A percentile compares a stretch with the other conserved stretches of the same genome.
These are phyloP conservation scores for Drosophila kanekoi DNA, from an alignment of 2,888 invertebrate genomes.

Conservation along the genomic window DNA sequence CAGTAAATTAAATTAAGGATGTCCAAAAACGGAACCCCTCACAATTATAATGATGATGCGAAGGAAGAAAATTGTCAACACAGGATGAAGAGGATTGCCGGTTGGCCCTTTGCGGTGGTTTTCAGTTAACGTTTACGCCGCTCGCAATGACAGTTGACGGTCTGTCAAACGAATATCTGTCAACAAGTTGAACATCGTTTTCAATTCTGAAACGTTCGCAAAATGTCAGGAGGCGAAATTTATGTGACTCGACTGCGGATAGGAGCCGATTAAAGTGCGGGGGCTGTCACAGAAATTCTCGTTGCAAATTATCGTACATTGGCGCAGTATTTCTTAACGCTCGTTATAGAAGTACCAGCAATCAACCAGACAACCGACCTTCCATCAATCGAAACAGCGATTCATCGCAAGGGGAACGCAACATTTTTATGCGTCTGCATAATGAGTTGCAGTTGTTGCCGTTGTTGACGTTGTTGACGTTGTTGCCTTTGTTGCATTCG, in stretches of 20 bases:
- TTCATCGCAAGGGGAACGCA: conserved; percentile 31
- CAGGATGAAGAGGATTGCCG: conserved; percentile 18
- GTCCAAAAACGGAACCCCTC: conserved; percentile 23
- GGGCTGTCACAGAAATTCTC: conserved; percentile 49
- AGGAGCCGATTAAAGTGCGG: conserved; percentile 44
- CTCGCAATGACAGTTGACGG: conserved; percentile 72
- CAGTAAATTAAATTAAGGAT: conserved; percentile 52
- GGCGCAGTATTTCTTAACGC: conserved; percentile 68
- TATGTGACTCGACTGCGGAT: conserved; percentile 46
- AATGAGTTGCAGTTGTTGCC: conserved; percentile 72
- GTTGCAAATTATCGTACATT: conserved; percentile 78
- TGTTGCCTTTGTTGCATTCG: conserved; percentile 26
- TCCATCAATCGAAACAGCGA: conserved; percentile 46
- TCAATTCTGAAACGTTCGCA: conserved; percentile 73
- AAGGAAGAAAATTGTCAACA: conserved; percentile 37
- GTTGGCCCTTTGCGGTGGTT: conserved; percentile 43
- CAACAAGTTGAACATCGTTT: conserved; percentile 77
- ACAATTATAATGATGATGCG: conserved; percentile 45
- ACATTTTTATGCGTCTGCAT: conserved; percentile 78
- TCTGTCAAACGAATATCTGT: conserved; percentile 81
- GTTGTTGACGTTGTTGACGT: conserved; percentile 30
- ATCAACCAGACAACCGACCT: conserved; percentile 32
- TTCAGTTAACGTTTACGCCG: conserved; percentile 47
- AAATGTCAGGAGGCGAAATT: conserved; percentile 65
- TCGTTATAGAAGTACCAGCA: conserved; percentile 64